Percentiles rank a stretch among this genome's conserved stretches.
These are phyloP conservation scores for Scatophagus argus DNA, from an alignment of 2,113 vertebrate genomes.

Conservation along the genomic window DNA sequence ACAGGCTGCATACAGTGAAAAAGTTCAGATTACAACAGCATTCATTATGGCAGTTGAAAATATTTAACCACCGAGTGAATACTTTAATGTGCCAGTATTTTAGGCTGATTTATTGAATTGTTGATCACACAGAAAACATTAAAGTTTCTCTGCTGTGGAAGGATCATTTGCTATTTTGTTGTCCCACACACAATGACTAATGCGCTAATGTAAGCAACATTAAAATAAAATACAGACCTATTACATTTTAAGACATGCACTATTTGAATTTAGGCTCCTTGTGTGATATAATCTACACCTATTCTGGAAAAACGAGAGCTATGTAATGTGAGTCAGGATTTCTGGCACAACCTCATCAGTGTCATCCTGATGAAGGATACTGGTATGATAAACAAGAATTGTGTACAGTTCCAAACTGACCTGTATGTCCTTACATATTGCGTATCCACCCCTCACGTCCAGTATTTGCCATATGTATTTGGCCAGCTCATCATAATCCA, in stretches of 20 bases:
- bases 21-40: not conserved
- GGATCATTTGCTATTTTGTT: not conserved
- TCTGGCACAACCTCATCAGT: not conserved
- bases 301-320: not conserved
- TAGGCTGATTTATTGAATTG: not conserved
- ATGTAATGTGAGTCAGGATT: no score
- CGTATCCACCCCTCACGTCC: slow-evolving; percentile 39
- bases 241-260: not conserved
- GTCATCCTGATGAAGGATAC: not conserved
- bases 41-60: not conserved
- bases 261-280: not conserved
- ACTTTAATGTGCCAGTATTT: not conserved
- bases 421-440: slow-evolving; percentile 47
- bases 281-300: not conserved
- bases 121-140: not conserved
- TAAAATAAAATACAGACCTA: not conserved
- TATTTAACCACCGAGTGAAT: not conserved
- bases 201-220: not conserved
- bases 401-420: slow-evolving; percentile 42
- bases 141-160: not conserved
- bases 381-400: not conserved
- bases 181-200: not conserved
- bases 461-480: slow-evolving; percentile 9
- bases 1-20: slow-evolving; percentile 24
- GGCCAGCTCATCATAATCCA: slow-evolving; percentile 43